phyloP scores from a whole-genome alignment of 1,140 invertebrate species.

The Batillaria attramentaria region DNA sequence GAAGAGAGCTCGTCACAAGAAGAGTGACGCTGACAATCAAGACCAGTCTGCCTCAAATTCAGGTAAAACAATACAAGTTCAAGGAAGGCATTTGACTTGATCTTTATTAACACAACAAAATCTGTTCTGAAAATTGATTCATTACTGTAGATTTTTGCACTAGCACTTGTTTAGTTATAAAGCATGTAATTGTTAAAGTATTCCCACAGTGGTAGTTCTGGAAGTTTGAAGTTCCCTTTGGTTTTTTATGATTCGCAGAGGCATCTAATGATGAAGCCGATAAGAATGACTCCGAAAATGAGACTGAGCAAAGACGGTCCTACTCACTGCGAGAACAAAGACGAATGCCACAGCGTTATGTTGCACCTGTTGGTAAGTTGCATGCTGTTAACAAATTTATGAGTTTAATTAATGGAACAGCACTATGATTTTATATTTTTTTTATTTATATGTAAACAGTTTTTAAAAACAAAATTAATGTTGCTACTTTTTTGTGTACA shows the following conservation, averaged over 20 bases:
- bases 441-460: background rate
- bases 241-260: constrained; percentile 25
- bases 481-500: background rate
- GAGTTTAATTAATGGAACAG: background rate
- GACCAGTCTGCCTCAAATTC: constrained; percentile 25
- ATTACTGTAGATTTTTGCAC: constrained; percentile 9
- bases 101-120: background rate
- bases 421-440: background rate
- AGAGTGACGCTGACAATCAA: constrained; percentile 33
- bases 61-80: background rate
- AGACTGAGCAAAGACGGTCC: constrained; percentile 62
- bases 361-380: constrained; percentile 59
- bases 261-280: constrained; percentile 43
- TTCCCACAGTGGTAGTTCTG: background rate
- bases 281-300: constrained; percentile 51
- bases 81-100: background rate
- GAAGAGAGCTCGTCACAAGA: constrained; percentile 73
- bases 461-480: background rate
- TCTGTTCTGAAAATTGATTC: background rate
- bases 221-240: background rate
- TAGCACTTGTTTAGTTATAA: background rate
- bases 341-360: constrained; percentile 65
- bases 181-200: background rate
- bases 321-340: constrained; percentile 69
- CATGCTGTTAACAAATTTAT: background rate